Conservation (phyloP, 2,797 vertebrate species). For the Strix occidentalis region DNA sequence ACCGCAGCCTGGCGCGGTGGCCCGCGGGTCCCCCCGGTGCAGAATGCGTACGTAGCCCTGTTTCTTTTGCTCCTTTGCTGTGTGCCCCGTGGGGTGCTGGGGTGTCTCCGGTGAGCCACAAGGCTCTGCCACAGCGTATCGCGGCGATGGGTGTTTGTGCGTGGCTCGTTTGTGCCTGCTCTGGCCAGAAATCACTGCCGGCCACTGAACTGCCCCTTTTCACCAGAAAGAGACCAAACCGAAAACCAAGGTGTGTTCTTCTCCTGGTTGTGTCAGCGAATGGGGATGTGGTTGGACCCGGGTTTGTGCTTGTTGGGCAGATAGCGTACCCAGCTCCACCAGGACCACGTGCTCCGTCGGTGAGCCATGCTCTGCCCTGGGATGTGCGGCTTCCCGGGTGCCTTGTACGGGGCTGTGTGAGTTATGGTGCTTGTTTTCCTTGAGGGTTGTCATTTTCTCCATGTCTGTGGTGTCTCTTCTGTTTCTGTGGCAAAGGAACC, state of each 20-base stretch:
- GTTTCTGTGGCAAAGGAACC: not conserved
- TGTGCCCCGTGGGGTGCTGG: not conserved
- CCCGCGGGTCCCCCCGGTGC: not conserved
- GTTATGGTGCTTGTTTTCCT: fast-evolving
- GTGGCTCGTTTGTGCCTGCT: not conserved
- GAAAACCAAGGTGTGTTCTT: fast-evolving
- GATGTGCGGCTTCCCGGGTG: fast-evolving
- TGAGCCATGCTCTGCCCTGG: not conserved
- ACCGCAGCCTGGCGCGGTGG: not conserved
- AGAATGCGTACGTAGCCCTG: not conserved
- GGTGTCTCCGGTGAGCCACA: fast-evolving
- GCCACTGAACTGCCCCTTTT: not conserved
- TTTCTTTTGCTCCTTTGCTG: not conserved
- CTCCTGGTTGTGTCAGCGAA: fast-evolving
- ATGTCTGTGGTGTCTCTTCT: not conserved
- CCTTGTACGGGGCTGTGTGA: fast-evolving
- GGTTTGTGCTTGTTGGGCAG: not conserved
- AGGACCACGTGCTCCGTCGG: fast-evolving
- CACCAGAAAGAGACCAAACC: not conserved
- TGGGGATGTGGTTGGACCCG: not conserved
- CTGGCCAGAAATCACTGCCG: not conserved
- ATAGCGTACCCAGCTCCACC: fast-evolving
- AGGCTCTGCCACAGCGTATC: fast-evolving
- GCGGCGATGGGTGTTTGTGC: fast-evolving
- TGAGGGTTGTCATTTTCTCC: not conserved